Conservation (phyloP, 2,113 vertebrate species). For the Gymnogyps californianus region DNA sequence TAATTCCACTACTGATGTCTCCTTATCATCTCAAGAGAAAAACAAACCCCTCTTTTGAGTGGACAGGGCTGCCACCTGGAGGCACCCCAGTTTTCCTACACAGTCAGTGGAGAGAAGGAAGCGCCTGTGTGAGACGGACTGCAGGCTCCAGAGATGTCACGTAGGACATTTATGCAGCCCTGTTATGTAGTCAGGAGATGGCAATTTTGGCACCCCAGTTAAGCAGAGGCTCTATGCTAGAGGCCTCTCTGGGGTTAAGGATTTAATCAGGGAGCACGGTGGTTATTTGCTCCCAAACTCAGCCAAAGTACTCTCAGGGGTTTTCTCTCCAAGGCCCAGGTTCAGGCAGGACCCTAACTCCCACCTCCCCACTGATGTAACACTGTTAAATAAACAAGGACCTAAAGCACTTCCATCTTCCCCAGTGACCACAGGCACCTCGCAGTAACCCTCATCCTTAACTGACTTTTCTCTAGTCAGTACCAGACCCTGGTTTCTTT, state of each 20-base stretch:
- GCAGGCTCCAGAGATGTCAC: not conserved
- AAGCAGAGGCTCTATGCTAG: not conserved
- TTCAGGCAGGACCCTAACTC: not conserved
- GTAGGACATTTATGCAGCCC: not conserved
- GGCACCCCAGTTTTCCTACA: constrained; percentile 50
- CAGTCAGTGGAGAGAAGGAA: not conserved
- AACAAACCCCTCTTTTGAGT: not conserved
- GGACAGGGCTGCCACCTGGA: constrained; percentile 62
- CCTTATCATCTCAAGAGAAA: not conserved
- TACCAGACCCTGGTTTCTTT: not conserved
- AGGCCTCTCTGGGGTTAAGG: not conserved
- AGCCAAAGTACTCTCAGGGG: not conserved
- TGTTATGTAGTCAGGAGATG: not conserved
- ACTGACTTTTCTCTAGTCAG: not conserved
- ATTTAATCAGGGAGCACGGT: not conserved
- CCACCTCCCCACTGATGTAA: not conserved
- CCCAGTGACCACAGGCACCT: not conserved
- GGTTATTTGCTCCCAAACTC: not conserved
- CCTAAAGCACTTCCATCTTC: not conserved
- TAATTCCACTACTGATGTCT: not conserved
- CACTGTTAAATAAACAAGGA: not conserved
- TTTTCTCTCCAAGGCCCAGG: not conserved
- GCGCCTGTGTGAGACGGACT: accelerated
- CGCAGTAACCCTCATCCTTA: not conserved
- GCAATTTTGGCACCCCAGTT: not conserved